phyloP scores from a whole-genome alignment of 2,113 vertebrate genomes.

The Cheilinus undulatus region DNA sequence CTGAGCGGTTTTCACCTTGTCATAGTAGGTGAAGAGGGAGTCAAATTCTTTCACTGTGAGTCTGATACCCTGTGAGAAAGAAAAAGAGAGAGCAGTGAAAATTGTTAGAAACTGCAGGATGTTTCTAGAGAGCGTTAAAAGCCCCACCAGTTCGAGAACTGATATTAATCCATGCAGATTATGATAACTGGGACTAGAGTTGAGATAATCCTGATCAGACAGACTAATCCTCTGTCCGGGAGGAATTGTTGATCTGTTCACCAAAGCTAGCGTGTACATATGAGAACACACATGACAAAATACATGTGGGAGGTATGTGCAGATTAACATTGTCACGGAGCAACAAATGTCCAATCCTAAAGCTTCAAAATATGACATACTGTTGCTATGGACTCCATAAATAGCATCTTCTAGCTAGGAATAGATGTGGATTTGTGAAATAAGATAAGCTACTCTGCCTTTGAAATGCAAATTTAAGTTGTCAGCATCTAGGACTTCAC shows the following conservation, averaged over 20 bases:
- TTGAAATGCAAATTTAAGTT: not conserved
- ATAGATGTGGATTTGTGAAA: not conserved
- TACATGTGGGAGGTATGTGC: constrained; percentile 25
- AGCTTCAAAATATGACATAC: not conserved
- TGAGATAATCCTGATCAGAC: constrained; percentile 79
- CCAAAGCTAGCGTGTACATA: constrained; percentile 20
- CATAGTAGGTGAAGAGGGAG: constrained; percentile 92
- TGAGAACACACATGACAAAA: constrained; percentile 42
- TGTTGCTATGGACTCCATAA: not conserved
- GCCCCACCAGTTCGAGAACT: constrained; percentile 45
- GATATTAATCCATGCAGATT: constrained; percentile 83
- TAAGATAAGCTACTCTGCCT: not conserved
- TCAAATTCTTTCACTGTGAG: constrained; percentile 93
- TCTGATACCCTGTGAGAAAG: constrained; percentile 87
- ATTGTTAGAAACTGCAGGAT: constrained; percentile 45
- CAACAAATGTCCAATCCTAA: constrained; percentile 1
- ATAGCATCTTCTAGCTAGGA: not conserved
- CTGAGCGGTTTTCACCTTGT: constrained; percentile 86
- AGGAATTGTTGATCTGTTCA: constrained; percentile 69
- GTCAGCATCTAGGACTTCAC: not conserved
- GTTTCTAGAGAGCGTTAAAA: constrained; percentile 68
- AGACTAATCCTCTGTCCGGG: constrained; percentile 70
- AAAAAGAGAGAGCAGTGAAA: not conserved
- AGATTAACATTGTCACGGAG: not conserved
- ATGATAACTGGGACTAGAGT: constrained; percentile 76